Percentiles rank a stretch among this genome's conserved stretches.
Evolutionary conservation across 2,113 vertebrate genomes (phyloP).

Genomic region (Melanostigma gelatinosum): DNA sequence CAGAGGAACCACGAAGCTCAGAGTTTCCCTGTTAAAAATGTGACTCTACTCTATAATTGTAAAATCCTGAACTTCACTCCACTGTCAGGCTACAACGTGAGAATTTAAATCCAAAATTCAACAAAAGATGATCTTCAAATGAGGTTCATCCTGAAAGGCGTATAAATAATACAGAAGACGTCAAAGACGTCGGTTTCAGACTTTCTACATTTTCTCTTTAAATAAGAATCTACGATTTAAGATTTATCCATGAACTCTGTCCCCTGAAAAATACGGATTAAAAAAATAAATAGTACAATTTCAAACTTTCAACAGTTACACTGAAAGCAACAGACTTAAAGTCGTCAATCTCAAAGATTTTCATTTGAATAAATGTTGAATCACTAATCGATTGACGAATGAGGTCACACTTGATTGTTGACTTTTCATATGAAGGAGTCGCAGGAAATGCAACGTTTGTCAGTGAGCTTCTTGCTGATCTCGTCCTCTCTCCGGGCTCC

Average conservation of each 20-base stretch:
- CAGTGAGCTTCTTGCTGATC: too few species aligned
- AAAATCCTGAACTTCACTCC: too few species aligned
- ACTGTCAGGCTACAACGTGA: background rate
- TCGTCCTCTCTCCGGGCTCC: too few species aligned
- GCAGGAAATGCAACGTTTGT: too few species aligned
- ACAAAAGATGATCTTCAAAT: background rate
- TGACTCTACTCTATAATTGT: too few species aligned
- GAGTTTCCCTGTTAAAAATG: too few species aligned
- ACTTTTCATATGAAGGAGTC: too few species aligned
- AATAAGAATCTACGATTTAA: slow-evolving; percentile 20
- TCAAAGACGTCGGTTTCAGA: background rate
- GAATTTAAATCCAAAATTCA: background rate
- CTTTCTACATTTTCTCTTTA: background rate
- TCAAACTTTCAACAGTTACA: background rate
- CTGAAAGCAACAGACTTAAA: background rate
- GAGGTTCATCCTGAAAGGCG: background rate
- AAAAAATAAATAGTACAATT: slow-evolving; percentile 8
- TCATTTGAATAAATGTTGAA: too few species aligned
- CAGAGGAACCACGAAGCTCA: too few species aligned
- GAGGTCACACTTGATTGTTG: too few species aligned
- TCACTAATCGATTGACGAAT: too few species aligned
- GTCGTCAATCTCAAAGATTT: background rate
- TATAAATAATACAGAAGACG: rapidly evolving
- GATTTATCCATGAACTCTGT: background rate
- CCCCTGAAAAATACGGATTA: background rate